A percentile compares a stretch with the other conserved stretches of the same genome.
These are phyloP conservation scores for Discoglossus pictus DNA, from an alignment of 2,797 vertebrate species.

Conservation along the genomic window DNA sequence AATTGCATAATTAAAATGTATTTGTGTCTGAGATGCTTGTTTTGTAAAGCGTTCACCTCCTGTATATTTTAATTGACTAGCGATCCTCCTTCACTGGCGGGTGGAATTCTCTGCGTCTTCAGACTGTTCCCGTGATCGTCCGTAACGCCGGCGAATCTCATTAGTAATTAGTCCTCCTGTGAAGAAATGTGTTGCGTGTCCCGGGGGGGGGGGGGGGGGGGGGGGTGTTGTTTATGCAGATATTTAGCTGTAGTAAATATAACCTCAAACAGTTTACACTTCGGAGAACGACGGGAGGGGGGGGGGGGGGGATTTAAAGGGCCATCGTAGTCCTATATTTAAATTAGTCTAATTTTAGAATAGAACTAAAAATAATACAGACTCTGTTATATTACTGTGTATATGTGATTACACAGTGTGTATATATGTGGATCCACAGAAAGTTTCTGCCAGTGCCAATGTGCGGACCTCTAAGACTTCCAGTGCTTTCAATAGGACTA, in stretches of 20 bases:
- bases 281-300: too few species aligned
- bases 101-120: conserved; percentile 36
- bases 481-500: too few species aligned
- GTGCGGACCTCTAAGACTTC: too few species aligned
- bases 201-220: conserved; percentile 29
- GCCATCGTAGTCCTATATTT: too few species aligned
- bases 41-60: conserved; percentile 49
- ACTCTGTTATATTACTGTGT: too few species aligned
- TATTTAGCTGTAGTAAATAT: conserved; percentile 39
- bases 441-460: too few species aligned
- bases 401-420: too few species aligned
- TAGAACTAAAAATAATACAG: too few species aligned
- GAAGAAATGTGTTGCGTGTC: conserved; percentile 42
- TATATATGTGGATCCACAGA: too few species aligned
- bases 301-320: too few species aligned
- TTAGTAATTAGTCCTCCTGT: conserved; percentile 48
- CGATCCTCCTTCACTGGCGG: conserved; percentile 32
- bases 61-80: conserved; percentile 49
- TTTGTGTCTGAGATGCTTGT: conserved; percentile 47
- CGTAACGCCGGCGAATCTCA: conserved; percentile 34
- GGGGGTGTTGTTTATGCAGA: conserved; percentile 40
- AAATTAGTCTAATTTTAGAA: too few species aligned
- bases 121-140: conserved; percentile 29
- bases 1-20: conserved; percentile 50
- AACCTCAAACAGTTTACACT: conserved; percentile 19